phyloP scores from a whole-genome alignment of 2,888 invertebrate species.

The Chromoteleia sp. region DNA sequence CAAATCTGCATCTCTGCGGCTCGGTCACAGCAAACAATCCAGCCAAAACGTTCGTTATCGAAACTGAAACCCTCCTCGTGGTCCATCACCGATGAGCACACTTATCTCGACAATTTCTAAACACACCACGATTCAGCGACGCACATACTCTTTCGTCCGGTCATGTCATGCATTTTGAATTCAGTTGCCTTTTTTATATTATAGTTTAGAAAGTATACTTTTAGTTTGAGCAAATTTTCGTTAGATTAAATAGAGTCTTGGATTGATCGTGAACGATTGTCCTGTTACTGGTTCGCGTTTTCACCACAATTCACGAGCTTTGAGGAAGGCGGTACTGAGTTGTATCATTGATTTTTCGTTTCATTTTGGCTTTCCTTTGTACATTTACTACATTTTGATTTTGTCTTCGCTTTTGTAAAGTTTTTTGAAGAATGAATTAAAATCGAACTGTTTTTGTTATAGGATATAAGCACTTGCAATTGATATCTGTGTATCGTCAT shows the following conservation, averaged over 20 bases:
- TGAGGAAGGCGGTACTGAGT: conserved; percentile 1
- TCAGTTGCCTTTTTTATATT: not conserved
- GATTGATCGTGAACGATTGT: not conserved
- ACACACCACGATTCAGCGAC: conserved; percentile 23
- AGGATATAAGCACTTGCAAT: too few species aligned
- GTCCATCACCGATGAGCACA: conserved; percentile 17
- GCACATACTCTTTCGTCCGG: conserved; percentile 11
- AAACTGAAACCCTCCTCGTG: conserved; percentile 8
- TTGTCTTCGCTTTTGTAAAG: too few species aligned
- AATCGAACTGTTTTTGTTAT: too few species aligned
- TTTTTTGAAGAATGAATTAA: too few species aligned
- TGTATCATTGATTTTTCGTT: conserved; percentile 9
- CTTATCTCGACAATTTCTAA: not conserved
- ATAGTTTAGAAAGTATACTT: not conserved
- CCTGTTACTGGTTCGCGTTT: not conserved
- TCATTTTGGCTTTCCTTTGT: not conserved
- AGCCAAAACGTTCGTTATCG: not conserved
- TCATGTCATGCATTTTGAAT: not conserved
- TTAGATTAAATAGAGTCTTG: not conserved
- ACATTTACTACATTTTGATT: too few species aligned
- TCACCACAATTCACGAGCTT: not conserved
- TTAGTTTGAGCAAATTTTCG: not conserved
- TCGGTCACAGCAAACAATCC: conserved; percentile 4
- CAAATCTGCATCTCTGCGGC: conserved; percentile 9
- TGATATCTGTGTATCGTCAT: too few species aligned